phyloP scores from a whole-genome alignment of 2,888 invertebrate species.

The Octonoba sinensis region DNA sequence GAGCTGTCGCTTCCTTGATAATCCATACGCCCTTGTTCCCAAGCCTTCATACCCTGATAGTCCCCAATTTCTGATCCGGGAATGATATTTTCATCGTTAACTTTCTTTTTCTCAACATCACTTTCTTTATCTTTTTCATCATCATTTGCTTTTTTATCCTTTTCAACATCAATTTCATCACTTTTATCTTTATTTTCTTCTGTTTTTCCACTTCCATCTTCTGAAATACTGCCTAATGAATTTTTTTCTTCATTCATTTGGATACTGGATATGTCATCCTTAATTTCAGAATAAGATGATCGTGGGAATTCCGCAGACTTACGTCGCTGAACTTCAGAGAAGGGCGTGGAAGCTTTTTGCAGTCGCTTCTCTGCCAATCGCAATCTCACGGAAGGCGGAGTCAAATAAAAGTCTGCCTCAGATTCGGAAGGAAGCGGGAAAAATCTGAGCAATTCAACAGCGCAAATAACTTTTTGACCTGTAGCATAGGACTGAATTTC shows the following conservation, averaged over 20 bases:
- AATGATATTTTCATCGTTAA: constrained; percentile 21
- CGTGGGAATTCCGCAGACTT: constrained; percentile 37
- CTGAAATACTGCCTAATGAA: not conserved
- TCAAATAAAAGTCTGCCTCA: constrained; percentile 49
- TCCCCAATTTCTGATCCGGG: constrained; percentile 63
- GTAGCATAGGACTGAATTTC: constrained; percentile 44
- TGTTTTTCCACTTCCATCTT: not conserved
- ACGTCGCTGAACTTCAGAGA: constrained; percentile 18
- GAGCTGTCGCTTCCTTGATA: constrained; percentile 95
- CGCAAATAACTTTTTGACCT: constrained; percentile 27
- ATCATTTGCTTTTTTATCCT: not conserved
- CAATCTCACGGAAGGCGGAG: constrained; percentile 50
- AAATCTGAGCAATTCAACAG: constrained; percentile 51
- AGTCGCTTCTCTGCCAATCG: constrained; percentile 27
- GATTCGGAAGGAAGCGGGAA: constrained; percentile 50
- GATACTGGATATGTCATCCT: not conserved
- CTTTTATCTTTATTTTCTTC: not conserved
- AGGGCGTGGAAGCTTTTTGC: not conserved
- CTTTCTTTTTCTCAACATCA: not conserved
- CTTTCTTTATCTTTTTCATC: constrained; percentile 4
- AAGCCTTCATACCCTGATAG: constrained; percentile 70
- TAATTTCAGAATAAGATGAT: not conserved
- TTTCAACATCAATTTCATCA: not conserved
- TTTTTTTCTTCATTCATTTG: not conserved
- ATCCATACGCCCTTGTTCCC: constrained; percentile 88